These are phyloP conservation scores for Xerus inauris DNA, from an alignment of 2,113 vertebrate genomes.

Conservation along the genomic window DNA sequence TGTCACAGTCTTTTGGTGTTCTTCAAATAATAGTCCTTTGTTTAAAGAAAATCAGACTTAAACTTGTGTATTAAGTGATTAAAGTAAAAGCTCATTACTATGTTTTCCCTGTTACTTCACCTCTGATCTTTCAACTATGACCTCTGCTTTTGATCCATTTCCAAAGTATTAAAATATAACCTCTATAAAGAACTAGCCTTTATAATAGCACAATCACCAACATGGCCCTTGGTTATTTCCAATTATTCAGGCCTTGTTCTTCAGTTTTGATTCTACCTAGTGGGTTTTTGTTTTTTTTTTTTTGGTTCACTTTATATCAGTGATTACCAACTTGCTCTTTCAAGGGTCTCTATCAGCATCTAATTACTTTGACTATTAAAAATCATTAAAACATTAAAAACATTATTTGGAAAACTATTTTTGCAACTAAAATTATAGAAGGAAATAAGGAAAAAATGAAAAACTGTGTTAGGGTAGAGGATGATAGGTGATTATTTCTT, in stretches of 20 bases:
- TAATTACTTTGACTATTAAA: conserved; percentile 34
- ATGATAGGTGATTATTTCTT: conserved; percentile 30
- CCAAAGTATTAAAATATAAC: conserved; percentile 71
- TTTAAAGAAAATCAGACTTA: conserved; percentile 76
- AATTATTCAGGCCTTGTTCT: conserved; percentile 17
- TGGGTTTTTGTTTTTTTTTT: background rate
- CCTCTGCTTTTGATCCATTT: conserved; percentile 73
- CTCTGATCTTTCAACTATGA: conserved; percentile 75
- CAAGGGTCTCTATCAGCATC: background rate
- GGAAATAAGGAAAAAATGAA: conserved; percentile 1
- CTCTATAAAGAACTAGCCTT: conserved; percentile 57
- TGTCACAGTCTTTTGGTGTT: conserved; percentile 68
- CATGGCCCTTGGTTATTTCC: conserved; percentile 59
- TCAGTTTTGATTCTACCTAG: conserved; percentile 39
- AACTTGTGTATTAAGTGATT: conserved; percentile 77
- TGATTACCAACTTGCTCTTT: conserved; percentile 24
- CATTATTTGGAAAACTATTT: background rate
- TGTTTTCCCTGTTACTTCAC: conserved; percentile 72
- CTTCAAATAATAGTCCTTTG: conserved; percentile 73
- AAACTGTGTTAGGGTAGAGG: background rate
- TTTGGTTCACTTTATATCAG: background rate
- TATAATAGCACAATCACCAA: conserved; percentile 22
- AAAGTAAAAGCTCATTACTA: conserved; percentile 74
- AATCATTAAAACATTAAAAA: conserved; percentile 44
- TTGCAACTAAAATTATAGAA: conserved; percentile 22